A percentile compares a stretch with the other conserved stretches of the same genome.
These are phyloP conservation scores for Arion vulgaris DNA, from an alignment of 1,140 invertebrate genomes.

Conservation along the genomic window DNA sequence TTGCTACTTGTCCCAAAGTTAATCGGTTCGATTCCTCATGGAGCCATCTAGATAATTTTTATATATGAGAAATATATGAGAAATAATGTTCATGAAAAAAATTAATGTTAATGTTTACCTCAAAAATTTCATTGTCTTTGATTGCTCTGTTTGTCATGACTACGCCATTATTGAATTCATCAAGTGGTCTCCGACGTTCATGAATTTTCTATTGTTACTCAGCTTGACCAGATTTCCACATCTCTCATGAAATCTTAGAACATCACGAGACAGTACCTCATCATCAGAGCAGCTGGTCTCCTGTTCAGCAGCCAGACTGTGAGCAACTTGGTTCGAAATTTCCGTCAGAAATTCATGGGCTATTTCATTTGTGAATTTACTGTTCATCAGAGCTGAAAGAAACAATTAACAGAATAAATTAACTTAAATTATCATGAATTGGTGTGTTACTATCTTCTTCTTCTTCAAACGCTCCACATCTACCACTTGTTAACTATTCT, in stretches of 20 bases:
- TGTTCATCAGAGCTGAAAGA: conserved; percentile 43
- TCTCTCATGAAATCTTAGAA: conserved; percentile 88
- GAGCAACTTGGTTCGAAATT: conserved; percentile 66
- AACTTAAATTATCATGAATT: conserved; percentile 23
- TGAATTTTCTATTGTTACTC: conserved; percentile 87
- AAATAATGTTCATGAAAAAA: no score
- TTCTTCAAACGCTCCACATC: no score
- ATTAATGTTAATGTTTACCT: conserved; percentile 81
- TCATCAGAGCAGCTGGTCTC: conserved; percentile 44
- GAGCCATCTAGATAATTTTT: no score
- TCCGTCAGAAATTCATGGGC: conserved; percentile 63
- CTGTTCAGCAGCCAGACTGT: conserved; percentile 57
- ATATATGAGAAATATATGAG: no score
- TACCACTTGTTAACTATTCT: no score
- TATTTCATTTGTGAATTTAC: conserved; percentile 62
- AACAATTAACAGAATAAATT: background rate
- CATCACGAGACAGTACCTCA: conserved; percentile 9
- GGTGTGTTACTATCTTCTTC: background rate
- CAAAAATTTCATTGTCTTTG: conserved; percentile 80
- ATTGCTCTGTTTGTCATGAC: conserved; percentile 88
- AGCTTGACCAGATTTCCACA: conserved; percentile 91
- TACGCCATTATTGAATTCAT: conserved; percentile 86
- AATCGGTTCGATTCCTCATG: no score
- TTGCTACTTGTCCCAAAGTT: no score
- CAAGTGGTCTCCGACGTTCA: conserved; percentile 78